Percentiles rank a stretch among this genome's conserved stretches.
Evolutionary conservation across 2,888 invertebrate species (phyloP).

Genomic region (Aphodius granarius): DNA sequence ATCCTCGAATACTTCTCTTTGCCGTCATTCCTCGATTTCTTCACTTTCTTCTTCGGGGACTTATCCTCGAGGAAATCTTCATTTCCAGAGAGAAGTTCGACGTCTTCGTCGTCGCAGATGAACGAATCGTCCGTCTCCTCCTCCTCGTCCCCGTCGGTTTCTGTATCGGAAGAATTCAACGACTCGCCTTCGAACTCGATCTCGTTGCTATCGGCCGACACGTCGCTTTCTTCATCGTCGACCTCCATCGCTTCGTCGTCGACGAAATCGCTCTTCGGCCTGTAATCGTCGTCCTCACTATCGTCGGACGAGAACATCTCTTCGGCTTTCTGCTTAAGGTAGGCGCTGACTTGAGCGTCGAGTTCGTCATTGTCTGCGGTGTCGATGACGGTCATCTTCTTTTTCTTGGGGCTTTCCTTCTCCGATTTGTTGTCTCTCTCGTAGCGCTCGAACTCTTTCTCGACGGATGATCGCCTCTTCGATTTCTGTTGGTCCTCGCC

Average conservation of each 20-base stretch:
- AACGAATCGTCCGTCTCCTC: conserved; percentile 45
- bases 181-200: conserved; percentile 50
- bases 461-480: background rate
- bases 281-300: conserved; percentile 27
- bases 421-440: conserved; percentile 1
- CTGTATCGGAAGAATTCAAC: conserved; percentile 42
- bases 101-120: conserved; percentile 40
- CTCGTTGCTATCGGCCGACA: conserved; percentile 49
- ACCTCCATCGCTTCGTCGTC: conserved; percentile 49
- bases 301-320: conserved; percentile 20
- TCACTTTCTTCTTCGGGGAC: background rate
- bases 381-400: background rate
- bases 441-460: background rate
- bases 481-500: background rate
- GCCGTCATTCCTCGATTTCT: conserved; percentile 6
- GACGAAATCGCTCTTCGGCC: conserved; percentile 33
- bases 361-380: conserved; percentile 11
- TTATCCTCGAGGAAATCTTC: conserved; percentile 35
- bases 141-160: conserved; percentile 36
- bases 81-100: conserved; percentile 44
- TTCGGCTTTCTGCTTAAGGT: background rate
- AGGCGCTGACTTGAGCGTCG: conserved; percentile 11
- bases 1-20: conserved; percentile 16
- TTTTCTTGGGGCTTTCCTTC: background rate
- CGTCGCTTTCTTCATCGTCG: conserved; percentile 46